Evolutionary conservation across 2,113 vertebrate genomes (phyloP), one percentile per base, ranked within the genome.

Genomic region (Passer montanus): DNA sequence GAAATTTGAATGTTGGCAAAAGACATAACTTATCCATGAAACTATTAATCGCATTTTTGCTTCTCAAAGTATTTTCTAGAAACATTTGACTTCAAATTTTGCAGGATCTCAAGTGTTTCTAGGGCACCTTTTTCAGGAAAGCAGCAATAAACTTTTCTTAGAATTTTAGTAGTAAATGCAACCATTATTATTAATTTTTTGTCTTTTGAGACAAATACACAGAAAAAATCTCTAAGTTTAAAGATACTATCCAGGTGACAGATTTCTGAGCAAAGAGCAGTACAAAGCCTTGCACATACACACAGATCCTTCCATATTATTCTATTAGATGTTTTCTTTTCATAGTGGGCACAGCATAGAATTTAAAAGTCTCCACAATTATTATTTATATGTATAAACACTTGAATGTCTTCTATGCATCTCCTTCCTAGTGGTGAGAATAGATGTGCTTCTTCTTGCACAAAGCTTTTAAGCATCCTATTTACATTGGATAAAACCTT

Each of bases 401-500:
- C 7, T 3, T 2, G 46, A 5, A 8, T 7, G 49, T 33, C 18
- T 75, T 68, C 39, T 37, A 26, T 16, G 7, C 33, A 7, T 10
- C 31, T n/a, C 24, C 44, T 86, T 52, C 35, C 18, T 30, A 28
- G 18, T 18, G 1, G 3, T 35, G 52, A 74, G 39, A 27, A 67
- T 3, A 69, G 17, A 77, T 3, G 2, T 1, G 5, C 15, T 70
- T 30, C 35, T 58, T 62, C 37, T n/a, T 0, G 2, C 26, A 64
- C 21, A 10, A 72, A 53, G 11, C 11, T 39, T 81, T 60, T 44
- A 53, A 49, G 33, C 6, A 55, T 59, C 44, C 31, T 26, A 19
- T 21, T 35, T 37, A 56, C 37, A 43, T 0, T 77, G 47, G 35
- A 37, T 37, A 37, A 37, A 37, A 37, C 35, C 35, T 37, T 37